A percentile compares a stretch with the other conserved stretches of the same genome.
Conservation (phyloP, 1,140 invertebrate genomes). For the Polypedilum vanderplanki region DNA sequence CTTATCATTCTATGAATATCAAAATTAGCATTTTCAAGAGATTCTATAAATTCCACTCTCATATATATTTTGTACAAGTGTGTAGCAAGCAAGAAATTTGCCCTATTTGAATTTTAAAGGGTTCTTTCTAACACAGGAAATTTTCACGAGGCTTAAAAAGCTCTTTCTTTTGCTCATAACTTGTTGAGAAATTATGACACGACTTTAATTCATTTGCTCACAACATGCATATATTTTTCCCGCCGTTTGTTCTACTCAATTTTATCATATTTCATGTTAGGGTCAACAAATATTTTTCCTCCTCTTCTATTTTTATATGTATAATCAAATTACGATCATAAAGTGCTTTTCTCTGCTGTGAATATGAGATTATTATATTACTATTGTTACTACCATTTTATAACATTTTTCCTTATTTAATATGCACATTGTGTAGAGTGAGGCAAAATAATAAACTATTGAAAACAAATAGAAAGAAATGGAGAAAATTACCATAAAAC, state of each 20-base stretch:
- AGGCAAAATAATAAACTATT: neutral
- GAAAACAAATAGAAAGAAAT: neutral
- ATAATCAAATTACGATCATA: conserved; percentile 19
- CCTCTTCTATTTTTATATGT: neutral
- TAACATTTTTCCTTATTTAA: neutral
- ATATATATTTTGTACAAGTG: neutral
- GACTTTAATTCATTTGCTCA: neutral
- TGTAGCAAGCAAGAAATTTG: neutral
- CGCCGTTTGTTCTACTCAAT: neutral
- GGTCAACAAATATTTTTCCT: neutral
- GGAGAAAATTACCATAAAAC: neutral
- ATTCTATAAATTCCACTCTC: neutral
- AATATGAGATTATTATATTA: conserved; percentile 8
- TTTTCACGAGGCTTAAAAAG: neutral
- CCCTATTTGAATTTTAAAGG: neutral
- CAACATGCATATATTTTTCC: neutral
- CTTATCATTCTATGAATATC: conserved; percentile 2
- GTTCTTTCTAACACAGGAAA: neutral
- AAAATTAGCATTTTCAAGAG: conserved; percentile 24
- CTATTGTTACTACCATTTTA: neutral
- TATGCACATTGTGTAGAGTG: no score
- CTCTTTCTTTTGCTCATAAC: neutral
- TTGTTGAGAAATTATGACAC: conserved; percentile 19
- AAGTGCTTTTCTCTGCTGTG: conserved; percentile 11
- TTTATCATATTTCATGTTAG: conserved; percentile 19